These are phyloP conservation scores for Oxygymnocypris stewartii DNA, from an alignment of 2,113 vertebrate genomes.

Conservation along the genomic window DNA sequence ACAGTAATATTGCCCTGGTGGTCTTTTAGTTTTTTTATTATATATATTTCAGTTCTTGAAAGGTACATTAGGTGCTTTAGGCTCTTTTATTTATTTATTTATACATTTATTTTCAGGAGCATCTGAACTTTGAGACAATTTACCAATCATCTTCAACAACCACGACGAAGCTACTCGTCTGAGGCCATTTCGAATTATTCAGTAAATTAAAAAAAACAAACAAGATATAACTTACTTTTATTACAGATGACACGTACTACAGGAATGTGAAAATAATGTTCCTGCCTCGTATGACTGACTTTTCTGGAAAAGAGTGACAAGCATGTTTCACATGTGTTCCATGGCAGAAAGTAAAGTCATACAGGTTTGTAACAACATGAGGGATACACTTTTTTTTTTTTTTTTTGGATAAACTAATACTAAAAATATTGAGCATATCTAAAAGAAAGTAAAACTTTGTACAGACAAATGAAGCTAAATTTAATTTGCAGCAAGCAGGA, in stretches of 20 bases:
- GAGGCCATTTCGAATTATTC: neutral
- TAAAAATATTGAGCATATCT: neutral
- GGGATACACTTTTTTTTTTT: neutral
- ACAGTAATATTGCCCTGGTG: neutral
- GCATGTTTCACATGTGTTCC: neutral
- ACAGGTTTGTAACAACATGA: neutral
- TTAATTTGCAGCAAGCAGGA: conserved; percentile 36
- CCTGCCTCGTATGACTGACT: neutral
- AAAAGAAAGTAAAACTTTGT: neutral
- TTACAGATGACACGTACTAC: neutral
- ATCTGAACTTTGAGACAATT: neutral
- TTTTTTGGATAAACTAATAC: neutral
- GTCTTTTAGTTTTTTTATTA: neutral
- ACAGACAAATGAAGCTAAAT: conserved; percentile 13
- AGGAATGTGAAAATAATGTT: neutral
- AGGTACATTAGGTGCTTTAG: neutral
- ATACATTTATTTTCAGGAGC: neutral
- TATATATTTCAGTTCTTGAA: neutral
- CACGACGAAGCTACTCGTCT: neutral
- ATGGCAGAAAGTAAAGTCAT: neutral
- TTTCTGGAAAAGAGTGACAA: neutral
- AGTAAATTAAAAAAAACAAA: neutral
- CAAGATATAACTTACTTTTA: neutral
- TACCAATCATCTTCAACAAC: neutral
- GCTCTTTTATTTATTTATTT: too few species aligned